Conservation (phyloP, 2,888 invertebrate genomes). For the Drosophila pseudotalamancana region DNA sequence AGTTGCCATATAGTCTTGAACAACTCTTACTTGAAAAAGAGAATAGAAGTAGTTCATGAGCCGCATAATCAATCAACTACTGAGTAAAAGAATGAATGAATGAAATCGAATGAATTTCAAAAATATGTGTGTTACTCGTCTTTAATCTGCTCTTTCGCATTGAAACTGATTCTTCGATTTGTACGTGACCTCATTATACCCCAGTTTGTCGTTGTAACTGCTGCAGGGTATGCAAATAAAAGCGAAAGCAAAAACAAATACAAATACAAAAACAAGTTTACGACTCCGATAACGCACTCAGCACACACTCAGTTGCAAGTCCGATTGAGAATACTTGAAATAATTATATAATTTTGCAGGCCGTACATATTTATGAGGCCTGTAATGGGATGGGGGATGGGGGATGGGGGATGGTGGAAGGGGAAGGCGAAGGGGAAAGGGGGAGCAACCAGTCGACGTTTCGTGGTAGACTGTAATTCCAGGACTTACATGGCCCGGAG, state of each 20-base stretch:
- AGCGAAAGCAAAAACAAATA: slow-evolving; percentile 14
- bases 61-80: too few species aligned
- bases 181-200: not conserved
- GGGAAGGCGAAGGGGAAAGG: slow-evolving; percentile 6
- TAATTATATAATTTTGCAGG: slow-evolving; percentile 78
- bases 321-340: slow-evolving; percentile 63
- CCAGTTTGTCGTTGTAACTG: too few species aligned
- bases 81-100: too few species aligned
- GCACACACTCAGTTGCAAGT: slow-evolving; percentile 44
- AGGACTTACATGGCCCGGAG: slow-evolving; percentile 42
- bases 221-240: slow-evolving; percentile 6
- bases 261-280: slow-evolving; percentile 50
- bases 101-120: too few species aligned
- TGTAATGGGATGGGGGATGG: not conserved
- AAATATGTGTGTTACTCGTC: too few species aligned
- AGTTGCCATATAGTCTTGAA: not conserved
- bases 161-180: too few species aligned
- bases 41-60: too few species aligned
- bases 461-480: slow-evolving; percentile 61
- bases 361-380: slow-evolving; percentile 68
- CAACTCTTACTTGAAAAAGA: not conserved
- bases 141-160: too few species aligned
- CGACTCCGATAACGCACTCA: slow-evolving; percentile 49
- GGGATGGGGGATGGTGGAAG: slow-evolving; percentile 15
- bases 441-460: slow-evolving; percentile 12